Conservation (phyloP, 2,797 vertebrate species). For the Lepidocolaptes lacrymiger region DNA sequence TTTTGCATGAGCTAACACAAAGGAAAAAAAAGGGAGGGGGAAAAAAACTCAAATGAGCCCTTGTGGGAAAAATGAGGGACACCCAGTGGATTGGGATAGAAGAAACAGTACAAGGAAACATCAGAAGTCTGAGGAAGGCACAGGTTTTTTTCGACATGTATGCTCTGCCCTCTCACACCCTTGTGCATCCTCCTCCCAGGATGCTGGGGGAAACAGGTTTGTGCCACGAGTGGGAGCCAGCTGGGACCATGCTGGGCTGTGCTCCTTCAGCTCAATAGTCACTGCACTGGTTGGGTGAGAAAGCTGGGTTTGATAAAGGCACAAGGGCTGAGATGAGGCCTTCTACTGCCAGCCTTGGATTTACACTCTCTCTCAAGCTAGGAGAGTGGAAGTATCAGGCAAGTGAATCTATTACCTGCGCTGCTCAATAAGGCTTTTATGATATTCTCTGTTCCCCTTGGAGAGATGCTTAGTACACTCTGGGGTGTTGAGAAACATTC, state of each 20-base stretch:
- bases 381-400: background rate
- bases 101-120: background rate
- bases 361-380: background rate
- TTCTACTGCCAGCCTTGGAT: background rate
- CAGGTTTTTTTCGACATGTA: background rate
- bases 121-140: background rate
- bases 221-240: background rate
- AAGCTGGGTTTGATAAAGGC: background rate
- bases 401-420: constrained; percentile 31
- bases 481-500: background rate
- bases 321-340: background rate
- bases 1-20: background rate
- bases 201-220: background rate
- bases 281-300: background rate
- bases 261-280: background rate
- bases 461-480: constrained; percentile 15
- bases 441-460: background rate
- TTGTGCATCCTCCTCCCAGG: fast-evolving
- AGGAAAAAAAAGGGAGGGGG: fast-evolving
- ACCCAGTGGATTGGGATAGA: fast-evolving
- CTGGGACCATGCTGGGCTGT: fast-evolving
- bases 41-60: background rate
- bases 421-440: constrained; percentile 45
- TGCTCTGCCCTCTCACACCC: background rate
- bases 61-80: background rate